Percentiles rank a stretch among this genome's conserved stretches.
Evolutionary conservation across 2,797 vertebrate species (phyloP).

Genomic region (Typhlichthys eigenmanni): DNA sequence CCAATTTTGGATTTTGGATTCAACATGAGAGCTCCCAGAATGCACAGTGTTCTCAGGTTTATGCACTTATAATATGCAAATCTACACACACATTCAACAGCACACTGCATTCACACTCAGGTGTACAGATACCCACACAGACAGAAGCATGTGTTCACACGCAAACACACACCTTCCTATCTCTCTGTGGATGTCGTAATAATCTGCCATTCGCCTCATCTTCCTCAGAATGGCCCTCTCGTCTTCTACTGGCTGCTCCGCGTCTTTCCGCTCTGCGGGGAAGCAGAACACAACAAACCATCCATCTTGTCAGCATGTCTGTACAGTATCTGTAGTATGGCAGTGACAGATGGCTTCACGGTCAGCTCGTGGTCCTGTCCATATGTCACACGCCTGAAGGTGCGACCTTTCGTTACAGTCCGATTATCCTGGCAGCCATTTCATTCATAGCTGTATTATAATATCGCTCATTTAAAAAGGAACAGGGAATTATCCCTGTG

Average conservation of each 20-base stretch:
- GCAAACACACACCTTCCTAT: slow-evolving; percentile 83
- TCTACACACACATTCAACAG: neutral
- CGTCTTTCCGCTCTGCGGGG: slow-evolving; percentile 67
- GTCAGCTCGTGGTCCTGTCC: slow-evolving; percentile 42
- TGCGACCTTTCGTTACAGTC: slow-evolving; percentile 22
- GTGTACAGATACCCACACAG: neutral
- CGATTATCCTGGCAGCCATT: neutral
- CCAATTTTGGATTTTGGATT: slow-evolving; percentile 4
- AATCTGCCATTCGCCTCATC: slow-evolving; percentile 86
- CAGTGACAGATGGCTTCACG: slow-evolving; percentile 61
- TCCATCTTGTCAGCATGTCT: neutral
- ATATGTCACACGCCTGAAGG: slow-evolving; percentile 46
- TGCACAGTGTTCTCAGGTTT: neutral
- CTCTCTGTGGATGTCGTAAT: slow-evolving; percentile 91
- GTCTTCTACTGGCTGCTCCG: slow-evolving; percentile 81
- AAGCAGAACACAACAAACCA: slow-evolving; percentile 7
- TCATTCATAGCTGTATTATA: neutral
- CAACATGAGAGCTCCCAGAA: slow-evolving; percentile 15
- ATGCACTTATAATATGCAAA: neutral
- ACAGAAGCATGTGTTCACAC: slow-evolving; percentile 1
- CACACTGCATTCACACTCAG: neutral
- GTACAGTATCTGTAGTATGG: slow-evolving; percentile 9
- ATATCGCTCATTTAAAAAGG: no score
- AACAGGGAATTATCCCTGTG: no score
- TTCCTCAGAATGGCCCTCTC: slow-evolving; percentile 78